Conservation (phyloP, 2,797 vertebrate species). For the Falco naumanni region DNA sequence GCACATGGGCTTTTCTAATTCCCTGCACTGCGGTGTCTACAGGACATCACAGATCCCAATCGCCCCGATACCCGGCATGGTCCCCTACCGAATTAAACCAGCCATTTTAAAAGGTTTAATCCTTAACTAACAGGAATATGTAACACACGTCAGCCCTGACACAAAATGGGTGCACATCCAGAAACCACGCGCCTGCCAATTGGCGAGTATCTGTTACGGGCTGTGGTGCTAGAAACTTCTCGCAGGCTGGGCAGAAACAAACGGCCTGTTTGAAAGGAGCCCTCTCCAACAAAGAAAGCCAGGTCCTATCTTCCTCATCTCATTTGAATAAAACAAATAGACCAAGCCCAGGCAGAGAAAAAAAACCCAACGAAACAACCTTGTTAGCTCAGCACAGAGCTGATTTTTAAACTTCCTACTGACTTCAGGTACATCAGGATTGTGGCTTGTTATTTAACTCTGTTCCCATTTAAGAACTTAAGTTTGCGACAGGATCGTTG, state of each 20-base stretch:
- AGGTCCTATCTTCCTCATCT: not conserved
- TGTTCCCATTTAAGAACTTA: not conserved
- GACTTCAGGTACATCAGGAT: not conserved
- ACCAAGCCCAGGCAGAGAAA: conserved; percentile 27
- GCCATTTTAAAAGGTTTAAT: not conserved
- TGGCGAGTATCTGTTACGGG: not conserved
- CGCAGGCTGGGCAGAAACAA: not conserved
- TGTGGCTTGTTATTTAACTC: not conserved
- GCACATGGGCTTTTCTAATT: not conserved
- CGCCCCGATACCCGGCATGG: accelerated
- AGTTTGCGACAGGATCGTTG: not conserved
- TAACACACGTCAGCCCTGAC: not conserved
- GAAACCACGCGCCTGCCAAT: not conserved
- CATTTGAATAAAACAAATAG: conserved; percentile 65
- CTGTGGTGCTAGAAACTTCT: not conserved
- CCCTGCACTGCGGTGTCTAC: not conserved
- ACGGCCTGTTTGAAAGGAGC: not conserved
- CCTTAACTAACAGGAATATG: not conserved
- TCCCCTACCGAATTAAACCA: not conserved
- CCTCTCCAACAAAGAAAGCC: not conserved
- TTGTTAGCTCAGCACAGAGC: not conserved
- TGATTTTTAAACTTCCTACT: not conserved
- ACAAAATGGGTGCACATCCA: not conserved
- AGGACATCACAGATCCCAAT: not conserved
- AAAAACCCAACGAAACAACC: not conserved